Base-by-base conservation (phyloP, 1,140 invertebrate species). In the Colletes latitarsis region DNA sequence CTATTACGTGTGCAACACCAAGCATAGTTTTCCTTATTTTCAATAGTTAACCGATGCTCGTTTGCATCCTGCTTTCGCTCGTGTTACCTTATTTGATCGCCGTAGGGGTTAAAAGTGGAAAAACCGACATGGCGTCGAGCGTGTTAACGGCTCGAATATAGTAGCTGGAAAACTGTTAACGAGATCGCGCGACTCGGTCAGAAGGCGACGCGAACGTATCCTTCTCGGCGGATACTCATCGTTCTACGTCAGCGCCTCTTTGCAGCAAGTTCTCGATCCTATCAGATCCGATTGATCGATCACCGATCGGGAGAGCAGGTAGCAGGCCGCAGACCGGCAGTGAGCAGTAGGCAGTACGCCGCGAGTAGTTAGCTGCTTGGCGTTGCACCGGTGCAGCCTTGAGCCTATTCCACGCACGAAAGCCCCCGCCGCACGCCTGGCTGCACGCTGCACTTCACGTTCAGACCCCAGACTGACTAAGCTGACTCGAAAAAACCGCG, bases 331-430 rank as follows among this genome's bases (percentile, higher is more conserved):
- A 58, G 60, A 74, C 83, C 79, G 83, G 82, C 83, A 83, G 79
- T 73, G 64, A 83, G 76, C 78, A 84, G 82, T 52, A 85, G 55
- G 63, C 73, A 77, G 84, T 73, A 80, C 63, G 70, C 75, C 67
- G 86, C 80, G 82, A 85, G 84, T 85, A 83, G 83, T 77, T 86
- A 75, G 82, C 82, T 84, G 71, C 88, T 88, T 81, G 83, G 83
- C 81, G 89, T 92, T 92, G 88, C 91, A 90, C 88, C 87, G 89
- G 77, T 84, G 88, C 90, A 93, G 93, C 93, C 93, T 93, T 93
- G 93, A 93, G 92, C 93, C 91, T 93, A 93, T 93, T 93, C 92
- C 92, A 93, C 92, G 93, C 92, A 93, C 93, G 91, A 93, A 92
- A 93, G 93, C 89, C 89, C 90, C 88, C 90, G 85, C 88, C 91